Percentiles rank a stretch among this genome's conserved stretches.
Evolutionary conservation across 2,113 vertebrate species (phyloP).

Genomic region (Gallinago media): DNA sequence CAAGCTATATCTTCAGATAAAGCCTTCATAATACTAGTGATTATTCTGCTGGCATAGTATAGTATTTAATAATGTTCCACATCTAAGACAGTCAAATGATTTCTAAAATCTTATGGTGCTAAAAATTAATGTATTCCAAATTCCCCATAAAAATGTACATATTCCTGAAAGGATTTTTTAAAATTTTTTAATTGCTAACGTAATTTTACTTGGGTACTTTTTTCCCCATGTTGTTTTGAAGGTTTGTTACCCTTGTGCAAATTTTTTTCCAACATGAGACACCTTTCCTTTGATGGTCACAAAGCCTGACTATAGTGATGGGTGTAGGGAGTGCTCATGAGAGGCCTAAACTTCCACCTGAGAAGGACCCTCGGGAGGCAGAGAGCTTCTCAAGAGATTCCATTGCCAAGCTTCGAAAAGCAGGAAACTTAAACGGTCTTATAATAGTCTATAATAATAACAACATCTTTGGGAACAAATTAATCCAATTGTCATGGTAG

Average conservation of each 20-base stretch:
- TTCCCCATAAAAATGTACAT: fast-evolving
- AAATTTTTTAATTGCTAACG: not conserved
- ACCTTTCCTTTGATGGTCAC: fast-evolving
- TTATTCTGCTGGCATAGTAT: not conserved
- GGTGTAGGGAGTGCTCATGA: fast-evolving
- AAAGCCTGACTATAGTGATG: fast-evolving
- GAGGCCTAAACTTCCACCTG: not conserved
- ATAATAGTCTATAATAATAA: not conserved
- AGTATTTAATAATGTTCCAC: not conserved
- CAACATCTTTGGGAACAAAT: not conserved
- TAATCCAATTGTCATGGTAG: not conserved
- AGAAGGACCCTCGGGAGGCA: not conserved
- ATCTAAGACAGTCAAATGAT: not conserved
- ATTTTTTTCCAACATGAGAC: not conserved
- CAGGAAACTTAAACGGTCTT: not conserved
- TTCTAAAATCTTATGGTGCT: not conserved
- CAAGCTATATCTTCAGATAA: not conserved
- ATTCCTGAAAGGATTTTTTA: not conserved
- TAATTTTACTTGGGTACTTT: not conserved
- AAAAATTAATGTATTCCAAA: not conserved
- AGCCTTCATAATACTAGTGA: not conserved
- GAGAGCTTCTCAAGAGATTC: not conserved
- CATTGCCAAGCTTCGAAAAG: not conserved
- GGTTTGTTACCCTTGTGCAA: not conserved
- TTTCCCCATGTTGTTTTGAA: not conserved